These are phyloP conservation scores for Helarctos malayanus DNA, from an alignment of 2,797 vertebrate species.

Conservation along the genomic window DNA sequence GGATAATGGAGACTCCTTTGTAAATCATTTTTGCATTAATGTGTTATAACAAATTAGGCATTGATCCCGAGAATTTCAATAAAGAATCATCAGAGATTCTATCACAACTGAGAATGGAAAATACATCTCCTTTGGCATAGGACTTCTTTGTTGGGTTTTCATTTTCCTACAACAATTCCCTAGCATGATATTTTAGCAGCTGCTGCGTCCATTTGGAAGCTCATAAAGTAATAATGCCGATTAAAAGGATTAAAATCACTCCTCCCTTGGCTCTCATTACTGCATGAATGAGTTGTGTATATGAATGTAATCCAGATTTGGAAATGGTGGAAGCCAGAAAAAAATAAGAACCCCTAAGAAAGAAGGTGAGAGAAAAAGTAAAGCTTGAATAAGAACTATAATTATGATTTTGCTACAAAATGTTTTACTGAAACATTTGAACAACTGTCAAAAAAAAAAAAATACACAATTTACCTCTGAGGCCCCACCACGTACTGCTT, in stretches of 20 bases:
- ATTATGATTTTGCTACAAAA: slow-evolving; percentile 57
- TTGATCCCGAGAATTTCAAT: slow-evolving; percentile 22
- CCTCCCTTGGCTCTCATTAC: slow-evolving; percentile 51
- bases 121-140: background rate
- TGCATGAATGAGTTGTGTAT: slow-evolving; percentile 23
- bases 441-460: background rate
- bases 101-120: background rate
- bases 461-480: background rate
- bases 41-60: slow-evolving; percentile 25
- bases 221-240: slow-evolving; percentile 62
- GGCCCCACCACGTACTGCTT: background rate
- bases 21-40: slow-evolving; percentile 30
- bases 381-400: slow-evolving; percentile 39
- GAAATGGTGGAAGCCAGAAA: slow-evolving; percentile 73
- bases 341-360: slow-evolving; percentile 65
- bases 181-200: slow-evolving; percentile 22
- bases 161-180: slow-evolving; percentile 3
- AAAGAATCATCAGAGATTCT: background rate
- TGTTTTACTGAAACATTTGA: background rate
- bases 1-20: background rate
- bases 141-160: background rate
- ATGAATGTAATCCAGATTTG: slow-evolving; percentile 63
- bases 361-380: slow-evolving; percentile 31
- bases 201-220: slow-evolving; percentile 43
- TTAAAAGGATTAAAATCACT: slow-evolving; percentile 69